Evolutionary conservation across 2,888 invertebrate genomes (phyloP), one percentile per base, ranked within the genome.

Genomic region (Steromphala cineraria): DNA sequence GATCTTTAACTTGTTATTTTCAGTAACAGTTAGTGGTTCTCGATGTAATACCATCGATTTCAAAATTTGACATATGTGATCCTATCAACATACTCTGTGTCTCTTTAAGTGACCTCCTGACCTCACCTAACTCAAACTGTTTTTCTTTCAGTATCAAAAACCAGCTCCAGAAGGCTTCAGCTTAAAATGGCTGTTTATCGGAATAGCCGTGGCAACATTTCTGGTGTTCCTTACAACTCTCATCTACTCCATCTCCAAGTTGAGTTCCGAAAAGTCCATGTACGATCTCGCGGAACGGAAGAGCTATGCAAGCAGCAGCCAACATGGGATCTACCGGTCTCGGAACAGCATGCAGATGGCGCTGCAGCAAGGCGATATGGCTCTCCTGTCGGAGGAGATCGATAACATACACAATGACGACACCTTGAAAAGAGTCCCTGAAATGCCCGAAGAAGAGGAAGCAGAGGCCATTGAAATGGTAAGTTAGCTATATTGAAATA

Each of bases 381-480:
- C 75, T 8, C 56, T 84, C 19, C 53, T 67, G 28, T 75, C 82
- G 24, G 83, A 83, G 53, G 84, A 84, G 13, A 84, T 84, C 28
- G 87, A 87, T 28, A 83, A 84, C 46, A 82, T 84, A n/a, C 83
- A 85, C 53, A 87, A 87, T 79, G 86, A 87, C n/a, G 88, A 89
- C 75, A 83, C 83, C 19, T 74, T 86, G 46, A 83, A 82, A 19
- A 83, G 84, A 56, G 86, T 89, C 7, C 85, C 85, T 4, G 88
- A 88, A 75, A 81, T 86, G 81, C 87, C 89, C 0, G 90, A 89
- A 77, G 87, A 88, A 36, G 90, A 89, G 79, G 89, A 87, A 76
- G 86, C 87, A 62, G 84, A 88, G 62, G 89, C 87, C 80, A 82
- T 86, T 74, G 89, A 88, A 78, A 84, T 85, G 86, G 86, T 87